These are phyloP conservation scores for Bagarius yarrelli DNA, from an alignment of 2,113 vertebrate genomes.

Conservation along the genomic window DNA sequence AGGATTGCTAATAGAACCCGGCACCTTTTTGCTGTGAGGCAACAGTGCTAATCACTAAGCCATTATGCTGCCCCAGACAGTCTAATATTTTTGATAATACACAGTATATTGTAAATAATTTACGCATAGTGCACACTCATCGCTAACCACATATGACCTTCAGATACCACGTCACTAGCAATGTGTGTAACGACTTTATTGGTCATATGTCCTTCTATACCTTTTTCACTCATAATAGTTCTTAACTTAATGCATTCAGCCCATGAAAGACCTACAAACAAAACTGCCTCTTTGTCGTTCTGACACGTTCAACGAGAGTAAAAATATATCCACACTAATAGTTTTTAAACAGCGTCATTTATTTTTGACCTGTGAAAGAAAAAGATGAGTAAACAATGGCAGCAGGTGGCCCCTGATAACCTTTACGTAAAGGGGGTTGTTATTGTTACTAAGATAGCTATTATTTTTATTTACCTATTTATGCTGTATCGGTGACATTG, in stretches of 20 bases:
- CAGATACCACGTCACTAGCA: background rate
- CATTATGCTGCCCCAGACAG: background rate
- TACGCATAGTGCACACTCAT: background rate
- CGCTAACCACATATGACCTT: conserved; percentile 6
- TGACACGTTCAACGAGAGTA: background rate
- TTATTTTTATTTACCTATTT: no score
- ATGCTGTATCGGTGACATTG: background rate
- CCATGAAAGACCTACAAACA: background rate
- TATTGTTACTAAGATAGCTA: no score
- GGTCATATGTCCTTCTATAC: conserved; percentile 13
- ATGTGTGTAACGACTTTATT: background rate
- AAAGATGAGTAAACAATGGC: conserved; percentile 37
- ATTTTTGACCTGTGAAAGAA: conserved; percentile 44
- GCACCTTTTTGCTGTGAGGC: no score
- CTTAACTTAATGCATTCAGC: conserved; percentile 14
- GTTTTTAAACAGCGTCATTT: conserved; percentile 27
- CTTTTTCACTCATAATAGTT: conserved; percentile 19
- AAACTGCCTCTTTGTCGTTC: background rate
- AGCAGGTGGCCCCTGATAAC: conserved; percentile 14
- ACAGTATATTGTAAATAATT: background rate
- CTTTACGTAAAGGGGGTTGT: conserved; percentile 7
- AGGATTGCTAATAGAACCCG: no score
- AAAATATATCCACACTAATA: background rate
- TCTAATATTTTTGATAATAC: background rate
- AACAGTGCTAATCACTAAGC: conserved; percentile 8